phyloP scores from a whole-genome alignment of 2,113 vertebrate species.

The Cyprinodon variegatus region DNA sequence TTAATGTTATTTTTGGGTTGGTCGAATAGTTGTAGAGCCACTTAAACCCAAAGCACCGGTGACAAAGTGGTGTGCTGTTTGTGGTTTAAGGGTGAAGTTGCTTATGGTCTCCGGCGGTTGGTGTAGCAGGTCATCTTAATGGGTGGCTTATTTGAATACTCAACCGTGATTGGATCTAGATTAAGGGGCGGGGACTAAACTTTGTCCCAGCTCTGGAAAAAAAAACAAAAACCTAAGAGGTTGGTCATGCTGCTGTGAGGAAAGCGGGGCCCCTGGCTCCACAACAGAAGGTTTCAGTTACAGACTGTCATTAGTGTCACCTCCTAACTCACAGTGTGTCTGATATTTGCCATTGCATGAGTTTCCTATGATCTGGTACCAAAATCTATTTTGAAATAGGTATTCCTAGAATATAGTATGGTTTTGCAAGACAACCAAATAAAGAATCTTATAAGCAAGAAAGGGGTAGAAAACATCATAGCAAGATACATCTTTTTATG shows the following conservation, averaged over 20 bases:
- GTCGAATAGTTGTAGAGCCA: conserved; percentile 40
- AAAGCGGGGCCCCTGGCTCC: not conserved
- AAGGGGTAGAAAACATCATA: not conserved
- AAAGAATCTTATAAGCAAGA: not conserved
- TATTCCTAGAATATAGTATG: not conserved
- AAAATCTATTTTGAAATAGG: not conserved
- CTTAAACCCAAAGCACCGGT: conserved; percentile 16
- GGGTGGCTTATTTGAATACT: conserved; percentile 74
- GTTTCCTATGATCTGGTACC: not conserved
- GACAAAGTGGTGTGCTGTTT: conserved; percentile 16
- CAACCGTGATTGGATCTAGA: conserved; percentile 68
- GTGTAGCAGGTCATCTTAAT: conserved; percentile 75
- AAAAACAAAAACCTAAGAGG: not conserved
- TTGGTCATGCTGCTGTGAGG: conserved; percentile 19
- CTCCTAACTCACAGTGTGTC: not conserved
- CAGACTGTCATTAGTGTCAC: not conserved
- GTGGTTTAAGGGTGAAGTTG: conserved; percentile 32
- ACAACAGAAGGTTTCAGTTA: conserved; percentile 5
- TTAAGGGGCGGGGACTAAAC: conserved; percentile 53
- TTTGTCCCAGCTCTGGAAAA: conserved; percentile 28
- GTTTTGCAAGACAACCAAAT: not conserved
- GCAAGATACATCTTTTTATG: not conserved
- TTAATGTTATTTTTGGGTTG: conserved; percentile 3
- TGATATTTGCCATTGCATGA: not conserved
- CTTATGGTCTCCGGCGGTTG: conserved; percentile 66